phyloP scores from a whole-genome alignment of 64 coral and sea anemone species.

The Actinia equina region DNA sequence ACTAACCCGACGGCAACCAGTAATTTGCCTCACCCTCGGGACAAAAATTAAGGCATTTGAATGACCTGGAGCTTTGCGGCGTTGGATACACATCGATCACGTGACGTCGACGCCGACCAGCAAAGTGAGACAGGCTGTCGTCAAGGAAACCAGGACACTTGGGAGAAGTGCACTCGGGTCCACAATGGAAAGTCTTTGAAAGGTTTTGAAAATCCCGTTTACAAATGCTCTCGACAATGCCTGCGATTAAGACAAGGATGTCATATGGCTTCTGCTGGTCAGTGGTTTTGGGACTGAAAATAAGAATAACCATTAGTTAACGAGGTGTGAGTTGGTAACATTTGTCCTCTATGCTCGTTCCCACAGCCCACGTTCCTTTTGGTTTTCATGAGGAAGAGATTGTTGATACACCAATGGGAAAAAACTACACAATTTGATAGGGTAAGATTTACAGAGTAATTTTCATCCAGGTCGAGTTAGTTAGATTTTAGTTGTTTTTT shows the following conservation, averaged over 20 bases:
- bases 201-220: conserved; percentile 32
- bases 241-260: conserved; percentile 22
- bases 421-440: too few species aligned
- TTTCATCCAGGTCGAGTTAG: too few species aligned
- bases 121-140: background rate
- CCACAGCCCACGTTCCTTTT: too few species aligned
- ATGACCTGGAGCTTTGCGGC: background rate
- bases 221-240: conserved; percentile 29
- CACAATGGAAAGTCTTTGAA: conserved; percentile 35
- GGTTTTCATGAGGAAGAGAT: too few species aligned
- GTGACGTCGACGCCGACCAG: conserved; percentile 14
- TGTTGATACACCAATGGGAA: too few species aligned
- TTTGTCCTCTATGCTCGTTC: too few species aligned
- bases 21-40: background rate
- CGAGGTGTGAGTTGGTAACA: too few species aligned
- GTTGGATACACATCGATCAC: conserved; percentile 30
- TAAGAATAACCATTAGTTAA: background rate
- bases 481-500: too few species aligned
- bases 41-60: background rate
- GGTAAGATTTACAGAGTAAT: too few species aligned
- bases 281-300: background rate
- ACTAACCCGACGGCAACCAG: background rate
- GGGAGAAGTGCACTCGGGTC: conserved; percentile 28
- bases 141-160: conserved; percentile 31
- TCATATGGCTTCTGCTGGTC: conserved; percentile 12